Base-by-base conservation (phyloP, 2,113 vertebrate species). In the Dipodomys stephensi region DNA sequence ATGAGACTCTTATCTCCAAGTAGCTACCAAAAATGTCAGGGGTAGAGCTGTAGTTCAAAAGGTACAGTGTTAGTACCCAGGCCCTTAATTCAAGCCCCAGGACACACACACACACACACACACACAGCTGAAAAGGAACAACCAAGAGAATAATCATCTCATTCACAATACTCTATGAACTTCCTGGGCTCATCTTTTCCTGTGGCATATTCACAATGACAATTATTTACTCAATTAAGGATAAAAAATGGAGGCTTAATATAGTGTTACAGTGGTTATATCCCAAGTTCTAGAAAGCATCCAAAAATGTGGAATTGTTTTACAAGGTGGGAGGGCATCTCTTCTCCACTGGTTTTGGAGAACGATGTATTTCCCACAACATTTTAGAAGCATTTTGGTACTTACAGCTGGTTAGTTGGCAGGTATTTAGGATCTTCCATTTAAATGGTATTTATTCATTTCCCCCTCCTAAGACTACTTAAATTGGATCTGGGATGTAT, bases 361-460 rank as follows among this genome's bases (percentile, higher is more conserved):
- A 83, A 69, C 19, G 25, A 30, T 72, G 53, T 19, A 76, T 39
- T 76, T 78, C 90, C 44, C 67, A 35, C 10, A 3, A 39, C 49
- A 71, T 92, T 94, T 93, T 90, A 83, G 77, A 96, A 97, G 87
- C 6, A 71, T 7, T 23, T 91, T 23, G 68, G 94, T 93, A 39
- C 22, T 76, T 78, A 85, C 12, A 76, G 71, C 94, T 68, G 49
- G 64, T 83, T 87, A 60, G 83, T 94, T 83, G 76, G 35, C 83
- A 53, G 81, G 89, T 94, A 81, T 27, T 90, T 80, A 79, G 53
- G 30, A 8, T 1, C 30, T 91, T 93, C 22, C 16, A 9, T 83
- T 95, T 93, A 64, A 91, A 83, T 92, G 86, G 44, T 88, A 49
- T 96, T 88, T 83, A 94, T 96, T 95, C 90, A 83, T 77, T 49